A percentile compares a stretch with the other conserved stretches of the same genome.
phyloP scores from a whole-genome alignment of 2,113 vertebrate genomes.

The Etia nguti region DNA sequence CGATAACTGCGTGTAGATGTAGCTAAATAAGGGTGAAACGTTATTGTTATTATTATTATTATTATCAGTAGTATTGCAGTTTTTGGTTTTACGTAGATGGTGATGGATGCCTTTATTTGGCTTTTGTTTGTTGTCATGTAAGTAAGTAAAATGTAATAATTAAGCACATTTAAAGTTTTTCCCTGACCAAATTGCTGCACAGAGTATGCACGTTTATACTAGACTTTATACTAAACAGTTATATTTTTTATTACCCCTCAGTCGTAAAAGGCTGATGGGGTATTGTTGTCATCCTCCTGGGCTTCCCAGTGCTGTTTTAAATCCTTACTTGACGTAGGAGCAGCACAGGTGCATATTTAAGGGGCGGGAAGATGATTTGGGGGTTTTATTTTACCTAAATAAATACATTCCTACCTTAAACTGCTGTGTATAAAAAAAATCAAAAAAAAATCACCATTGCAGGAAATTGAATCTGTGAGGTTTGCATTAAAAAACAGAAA shows the following conservation, averaged over 20 bases:
- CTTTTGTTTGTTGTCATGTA: neutral
- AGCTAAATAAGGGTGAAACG: neutral
- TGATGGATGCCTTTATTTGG: neutral
- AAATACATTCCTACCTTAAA: neutral
- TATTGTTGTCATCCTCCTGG: neutral
- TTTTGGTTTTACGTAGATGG: neutral
- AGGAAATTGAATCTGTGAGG: neutral
- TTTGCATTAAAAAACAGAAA: neutral
- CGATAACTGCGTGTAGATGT: neutral
- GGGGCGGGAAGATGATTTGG: neutral
- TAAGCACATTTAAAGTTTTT: neutral
- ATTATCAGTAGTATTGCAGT: neutral
- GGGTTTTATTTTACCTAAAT: neutral
- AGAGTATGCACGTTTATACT: neutral
- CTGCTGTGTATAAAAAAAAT: accelerated
- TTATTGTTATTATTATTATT: accelerated
- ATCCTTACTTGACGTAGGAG: neutral
- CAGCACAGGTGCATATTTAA: accelerated
- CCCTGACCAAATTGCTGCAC: neutral
- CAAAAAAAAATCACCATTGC: neutral
- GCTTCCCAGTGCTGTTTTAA: neutral
- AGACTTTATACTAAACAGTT: neutral
- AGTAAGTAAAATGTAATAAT: neutral
- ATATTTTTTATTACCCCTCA: neutral
- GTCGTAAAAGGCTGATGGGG: neutral